Conservation (phyloP, 1,140 invertebrate genomes). For the Apis cerana region DNA sequence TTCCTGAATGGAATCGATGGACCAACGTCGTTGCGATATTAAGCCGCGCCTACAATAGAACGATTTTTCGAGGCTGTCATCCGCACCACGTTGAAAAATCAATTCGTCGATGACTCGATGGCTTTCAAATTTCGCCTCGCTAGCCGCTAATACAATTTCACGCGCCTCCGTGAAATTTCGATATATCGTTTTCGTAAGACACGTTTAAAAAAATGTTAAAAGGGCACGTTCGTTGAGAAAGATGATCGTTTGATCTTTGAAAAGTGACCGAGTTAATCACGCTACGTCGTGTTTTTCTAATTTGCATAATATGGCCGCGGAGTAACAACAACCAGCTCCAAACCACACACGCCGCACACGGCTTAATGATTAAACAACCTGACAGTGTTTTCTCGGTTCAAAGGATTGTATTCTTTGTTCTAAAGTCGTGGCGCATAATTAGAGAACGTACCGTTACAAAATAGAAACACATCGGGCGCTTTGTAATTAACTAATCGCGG, state of each 20-base stretch:
- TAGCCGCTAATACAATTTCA: too few species aligned
- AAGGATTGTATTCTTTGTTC: slow-evolving; percentile 16
- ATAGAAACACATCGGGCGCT: slow-evolving; percentile 15
- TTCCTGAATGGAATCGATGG: slow-evolving; percentile 41
- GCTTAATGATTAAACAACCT: background rate
- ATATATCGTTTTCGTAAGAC: background rate
- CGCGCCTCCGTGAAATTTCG: too few species aligned
- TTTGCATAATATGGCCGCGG: slow-evolving; percentile 7
- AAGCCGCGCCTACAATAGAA: slow-evolving; percentile 15
- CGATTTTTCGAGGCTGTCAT: slow-evolving; percentile 25
- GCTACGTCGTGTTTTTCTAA: background rate
- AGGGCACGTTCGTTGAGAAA: too few species aligned
- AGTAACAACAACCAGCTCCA: background rate
- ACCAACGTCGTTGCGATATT: slow-evolving; percentile 19
- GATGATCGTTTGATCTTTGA: too few species aligned
- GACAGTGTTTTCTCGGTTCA: slow-evolving; percentile 2
- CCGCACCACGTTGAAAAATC: background rate
- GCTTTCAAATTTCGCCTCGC: background rate
- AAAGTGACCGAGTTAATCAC: background rate
- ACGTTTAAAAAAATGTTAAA: too few species aligned
- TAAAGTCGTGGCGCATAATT: slow-evolving; percentile 32
- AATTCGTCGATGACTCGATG: background rate
- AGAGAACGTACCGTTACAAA: slow-evolving; percentile 49
- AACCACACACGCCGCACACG: background rate
- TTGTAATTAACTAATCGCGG: slow-evolving; percentile 59